phyloP scores from a whole-genome alignment of 2,113 vertebrate species.

The Myodes glareolus region DNA sequence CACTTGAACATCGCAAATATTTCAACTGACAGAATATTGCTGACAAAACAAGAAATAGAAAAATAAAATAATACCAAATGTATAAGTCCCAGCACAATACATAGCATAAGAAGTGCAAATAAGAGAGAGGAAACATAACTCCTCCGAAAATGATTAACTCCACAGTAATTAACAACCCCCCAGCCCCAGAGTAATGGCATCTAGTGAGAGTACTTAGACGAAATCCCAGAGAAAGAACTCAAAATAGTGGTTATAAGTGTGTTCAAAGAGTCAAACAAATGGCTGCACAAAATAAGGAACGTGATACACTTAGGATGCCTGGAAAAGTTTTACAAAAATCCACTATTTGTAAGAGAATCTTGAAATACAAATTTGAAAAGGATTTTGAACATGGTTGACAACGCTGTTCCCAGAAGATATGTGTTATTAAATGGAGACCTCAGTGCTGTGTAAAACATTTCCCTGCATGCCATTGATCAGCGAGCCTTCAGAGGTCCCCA shows the following conservation, averaged over 20 bases:
- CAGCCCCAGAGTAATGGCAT: neutral
- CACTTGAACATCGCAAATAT: neutral
- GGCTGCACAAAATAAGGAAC: neutral
- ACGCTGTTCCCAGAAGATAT: neutral
- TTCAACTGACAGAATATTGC: neutral
- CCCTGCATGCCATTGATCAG: neutral
- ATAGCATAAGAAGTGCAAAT: neutral
- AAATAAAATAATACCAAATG: neutral
- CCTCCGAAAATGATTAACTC: neutral
- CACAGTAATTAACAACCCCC: neutral
- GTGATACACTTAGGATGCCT: neutral
- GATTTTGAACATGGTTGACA: neutral
- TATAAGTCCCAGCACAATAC: neutral
- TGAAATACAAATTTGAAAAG: neutral
- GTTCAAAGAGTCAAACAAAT: neutral
- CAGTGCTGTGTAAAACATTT: neutral
- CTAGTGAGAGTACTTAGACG: neutral
- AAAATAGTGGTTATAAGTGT: neutral
- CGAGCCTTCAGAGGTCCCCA: neutral
- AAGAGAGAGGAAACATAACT: neutral
- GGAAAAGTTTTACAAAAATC: neutral
- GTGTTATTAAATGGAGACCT: neutral
- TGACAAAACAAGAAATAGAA: neutral
- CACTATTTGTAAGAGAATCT: neutral
- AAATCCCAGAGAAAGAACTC: neutral